Evolutionary conservation across 2,113 vertebrate species (phyloP).

Genomic region (Cyprinodon brontotheroides): DNA sequence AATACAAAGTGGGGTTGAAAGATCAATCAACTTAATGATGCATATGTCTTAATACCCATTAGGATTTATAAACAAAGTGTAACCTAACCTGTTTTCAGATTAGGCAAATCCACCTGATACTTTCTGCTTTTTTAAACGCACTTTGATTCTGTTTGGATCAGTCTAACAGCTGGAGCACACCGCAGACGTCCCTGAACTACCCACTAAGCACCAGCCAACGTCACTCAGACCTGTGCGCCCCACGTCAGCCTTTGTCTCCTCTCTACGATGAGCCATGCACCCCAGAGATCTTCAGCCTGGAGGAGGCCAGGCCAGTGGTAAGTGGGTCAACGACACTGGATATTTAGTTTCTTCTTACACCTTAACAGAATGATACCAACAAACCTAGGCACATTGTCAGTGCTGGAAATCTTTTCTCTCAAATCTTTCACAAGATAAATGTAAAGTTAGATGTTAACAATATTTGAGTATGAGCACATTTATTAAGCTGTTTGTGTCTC

Average conservation of each 20-base stretch:
- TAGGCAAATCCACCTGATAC: background rate
- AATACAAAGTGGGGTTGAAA: conserved; percentile 26
- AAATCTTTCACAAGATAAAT: background rate
- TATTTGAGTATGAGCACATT: background rate
- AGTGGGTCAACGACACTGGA: conserved; percentile 72
- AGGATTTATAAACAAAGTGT: conserved; percentile 27
- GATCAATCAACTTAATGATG: conserved; percentile 35
- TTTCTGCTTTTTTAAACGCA: conserved; percentile 20
- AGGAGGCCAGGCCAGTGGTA: conserved; percentile 71
- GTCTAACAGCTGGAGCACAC: conserved; percentile 81
- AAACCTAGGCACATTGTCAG: conserved; percentile 10
- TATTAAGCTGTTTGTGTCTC: background rate
- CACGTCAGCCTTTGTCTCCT: conserved; percentile 79
- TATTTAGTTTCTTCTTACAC: conserved; percentile 67
- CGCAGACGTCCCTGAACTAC: conserved; percentile 71
- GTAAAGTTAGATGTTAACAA: background rate
- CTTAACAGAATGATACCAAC: conserved; percentile 12
- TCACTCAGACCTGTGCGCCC: conserved; percentile 76
- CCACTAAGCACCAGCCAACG: conserved; percentile 66
- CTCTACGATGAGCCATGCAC: conserved; percentile 83
- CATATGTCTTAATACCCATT: conserved; percentile 6
- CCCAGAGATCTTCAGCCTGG: conserved; percentile 74
- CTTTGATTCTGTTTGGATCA: conserved; percentile 49
- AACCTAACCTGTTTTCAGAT: conserved; percentile 4
- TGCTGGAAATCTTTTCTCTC: background rate